Evolutionary conservation across 2,797 vertebrate genomes (phyloP).

Genomic region (Sternarchorhynchus goeldii): DNA sequence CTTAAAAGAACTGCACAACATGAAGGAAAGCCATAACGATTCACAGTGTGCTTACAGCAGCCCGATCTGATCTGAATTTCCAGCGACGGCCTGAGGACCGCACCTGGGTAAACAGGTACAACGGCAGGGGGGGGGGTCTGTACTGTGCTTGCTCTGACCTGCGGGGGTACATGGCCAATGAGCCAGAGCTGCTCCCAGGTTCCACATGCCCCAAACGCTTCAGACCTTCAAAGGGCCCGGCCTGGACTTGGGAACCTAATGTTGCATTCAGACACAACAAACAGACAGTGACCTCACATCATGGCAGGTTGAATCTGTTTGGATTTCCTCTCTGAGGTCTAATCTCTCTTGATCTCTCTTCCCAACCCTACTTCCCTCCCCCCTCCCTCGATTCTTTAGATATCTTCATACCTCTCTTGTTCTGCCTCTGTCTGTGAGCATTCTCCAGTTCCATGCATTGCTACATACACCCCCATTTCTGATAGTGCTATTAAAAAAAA

Average conservation of each 20-base stretch:
- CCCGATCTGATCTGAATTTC: background rate
- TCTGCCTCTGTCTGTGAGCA: conserved; percentile 42
- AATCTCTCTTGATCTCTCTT: conserved; percentile 33
- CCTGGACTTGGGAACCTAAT: conserved; percentile 43
- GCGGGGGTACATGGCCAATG: conserved; percentile 35
- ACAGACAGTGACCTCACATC: conserved; percentile 47
- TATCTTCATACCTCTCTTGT: background rate
- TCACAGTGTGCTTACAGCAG: background rate
- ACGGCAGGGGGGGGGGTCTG: conserved; percentile 29
- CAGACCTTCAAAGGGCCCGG: conserved; percentile 34
- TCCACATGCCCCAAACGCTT: conserved; percentile 22
- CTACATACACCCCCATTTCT: conserved; percentile 11
- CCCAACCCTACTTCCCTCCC: background rate
- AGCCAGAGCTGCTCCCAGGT: conserved; percentile 28
- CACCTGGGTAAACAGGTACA: conserved; percentile 55
- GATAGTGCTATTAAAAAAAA: conserved; percentile 9
- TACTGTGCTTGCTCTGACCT: conserved; percentile 38
- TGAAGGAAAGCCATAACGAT: background rate
- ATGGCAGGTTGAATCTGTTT: conserved; percentile 37
- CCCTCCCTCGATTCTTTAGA: background rate
- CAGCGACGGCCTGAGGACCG: conserved; percentile 31
- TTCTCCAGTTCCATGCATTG: conserved; percentile 30
- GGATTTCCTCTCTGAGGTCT: conserved; percentile 38
- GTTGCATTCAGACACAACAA: conserved; percentile 61
- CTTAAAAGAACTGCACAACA: conserved; percentile 7